phyloP scores from a whole-genome alignment of 2,888 invertebrate genomes.

The Tetramorium bicarinatum region DNA sequence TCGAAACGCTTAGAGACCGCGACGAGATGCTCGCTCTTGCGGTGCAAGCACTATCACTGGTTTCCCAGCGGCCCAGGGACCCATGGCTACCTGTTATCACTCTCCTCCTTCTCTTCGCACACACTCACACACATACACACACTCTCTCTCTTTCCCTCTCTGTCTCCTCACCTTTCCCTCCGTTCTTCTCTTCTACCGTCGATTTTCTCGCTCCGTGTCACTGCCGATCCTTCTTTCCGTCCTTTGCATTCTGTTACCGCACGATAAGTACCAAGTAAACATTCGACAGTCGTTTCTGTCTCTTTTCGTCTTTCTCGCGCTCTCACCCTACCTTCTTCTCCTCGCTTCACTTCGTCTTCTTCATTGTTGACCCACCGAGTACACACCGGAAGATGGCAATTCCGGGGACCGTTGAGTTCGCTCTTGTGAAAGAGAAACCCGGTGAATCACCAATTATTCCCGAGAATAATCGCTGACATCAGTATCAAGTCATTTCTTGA shows the following conservation, averaged over 20 bases:
- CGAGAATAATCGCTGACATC: slow-evolving; percentile 43
- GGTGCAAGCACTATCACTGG: slow-evolving; percentile 80
- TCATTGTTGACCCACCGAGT: slow-evolving; percentile 35
- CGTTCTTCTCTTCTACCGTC: slow-evolving; percentile 40
- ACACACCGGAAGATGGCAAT: slow-evolving; percentile 49
- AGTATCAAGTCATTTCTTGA: neutral
- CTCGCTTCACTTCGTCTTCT: slow-evolving; percentile 44
- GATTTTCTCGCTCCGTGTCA: slow-evolving; percentile 49
- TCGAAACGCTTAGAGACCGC: slow-evolving; percentile 62
- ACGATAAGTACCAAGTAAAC: slow-evolving; percentile 75
- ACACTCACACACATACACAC: slow-evolving; percentile 15
- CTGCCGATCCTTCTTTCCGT: slow-evolving; percentile 40
- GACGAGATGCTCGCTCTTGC: slow-evolving; percentile 77
- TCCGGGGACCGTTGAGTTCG: slow-evolving; percentile 1
- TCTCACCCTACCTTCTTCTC: slow-evolving; percentile 33
- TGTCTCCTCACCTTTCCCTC: slow-evolving; percentile 43
- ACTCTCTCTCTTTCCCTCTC: slow-evolving; percentile 26
- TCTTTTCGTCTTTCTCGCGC: slow-evolving; percentile 54
- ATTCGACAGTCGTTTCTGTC: slow-evolving; percentile 58
- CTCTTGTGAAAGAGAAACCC: slow-evolving; percentile 14
- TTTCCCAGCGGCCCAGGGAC: slow-evolving; percentile 75
- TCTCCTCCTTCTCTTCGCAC: slow-evolving; percentile 58
- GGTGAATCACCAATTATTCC: slow-evolving; percentile 45
- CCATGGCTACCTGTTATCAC: slow-evolving; percentile 82
- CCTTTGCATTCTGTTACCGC: slow-evolving; percentile 64